These are phyloP conservation scores for Parambassis ranga DNA, from an alignment of 2,797 vertebrate species.

Conservation along the genomic window DNA sequence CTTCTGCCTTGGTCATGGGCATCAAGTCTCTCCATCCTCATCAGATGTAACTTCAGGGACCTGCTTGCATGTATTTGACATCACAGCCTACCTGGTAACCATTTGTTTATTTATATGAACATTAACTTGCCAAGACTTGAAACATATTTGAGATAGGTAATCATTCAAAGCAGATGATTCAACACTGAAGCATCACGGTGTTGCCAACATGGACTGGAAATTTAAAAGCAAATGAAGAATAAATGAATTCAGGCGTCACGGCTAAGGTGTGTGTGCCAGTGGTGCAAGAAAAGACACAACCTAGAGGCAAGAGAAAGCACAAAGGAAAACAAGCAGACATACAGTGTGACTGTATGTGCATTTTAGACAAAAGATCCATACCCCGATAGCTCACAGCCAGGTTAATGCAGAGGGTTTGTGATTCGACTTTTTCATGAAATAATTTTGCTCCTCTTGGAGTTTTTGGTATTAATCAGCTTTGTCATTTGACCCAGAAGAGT, in stretches of 20 bases:
- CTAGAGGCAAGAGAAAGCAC: not conserved
- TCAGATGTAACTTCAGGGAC: not conserved
- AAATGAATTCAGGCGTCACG: not conserved
- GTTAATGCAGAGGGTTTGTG: too few relatives aligned
- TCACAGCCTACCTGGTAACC: not conserved
- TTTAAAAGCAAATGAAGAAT: not conserved
- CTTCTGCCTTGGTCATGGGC: slow-evolving; percentile 3
- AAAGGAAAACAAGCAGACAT: not conserved
- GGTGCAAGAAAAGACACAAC: not conserved
- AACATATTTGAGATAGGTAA: not conserved
- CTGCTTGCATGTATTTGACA: not conserved
- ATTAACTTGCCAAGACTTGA: not conserved
- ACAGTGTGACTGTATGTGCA: not conserved
- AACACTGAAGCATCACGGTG: not conserved
- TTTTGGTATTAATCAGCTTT: too few relatives aligned
- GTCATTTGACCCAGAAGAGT: too few relatives aligned
- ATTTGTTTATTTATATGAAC: not conserved
- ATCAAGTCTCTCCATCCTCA: not conserved
- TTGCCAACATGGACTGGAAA: not conserved
- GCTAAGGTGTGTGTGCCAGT: not conserved
- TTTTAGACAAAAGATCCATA: not conserved
- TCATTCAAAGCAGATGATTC: not conserved
- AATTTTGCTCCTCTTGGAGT: too few relatives aligned
- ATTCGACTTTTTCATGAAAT: too few relatives aligned
- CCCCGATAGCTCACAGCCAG: not conserved